These are phyloP conservation scores for Cinara cedri DNA, from an alignment of 2,888 invertebrate genomes.

Conservation along the genomic window DNA sequence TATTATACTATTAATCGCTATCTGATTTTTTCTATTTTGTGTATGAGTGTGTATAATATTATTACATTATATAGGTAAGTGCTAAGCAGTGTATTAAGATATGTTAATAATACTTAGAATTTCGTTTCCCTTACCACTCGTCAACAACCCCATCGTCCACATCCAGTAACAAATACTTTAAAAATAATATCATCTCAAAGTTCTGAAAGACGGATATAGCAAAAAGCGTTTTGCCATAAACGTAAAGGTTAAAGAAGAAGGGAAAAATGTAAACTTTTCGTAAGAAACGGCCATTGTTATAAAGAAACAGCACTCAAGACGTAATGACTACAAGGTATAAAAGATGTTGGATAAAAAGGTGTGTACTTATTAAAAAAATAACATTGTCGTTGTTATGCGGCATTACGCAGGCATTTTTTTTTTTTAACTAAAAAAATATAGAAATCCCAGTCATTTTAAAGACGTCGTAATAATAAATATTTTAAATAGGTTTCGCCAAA, in stretches of 20 bases:
- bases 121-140: not conserved
- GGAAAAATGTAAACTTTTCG: conserved; percentile 36
- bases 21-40: too few species aligned
- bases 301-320: conserved; percentile 39
- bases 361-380: conserved; percentile 53
- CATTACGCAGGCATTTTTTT: conserved; percentile 6
- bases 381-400: conserved; percentile 30
- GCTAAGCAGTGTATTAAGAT: not conserved
- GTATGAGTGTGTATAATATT: too few species aligned
- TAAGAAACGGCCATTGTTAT: conserved; percentile 32
- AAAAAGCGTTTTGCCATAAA: conserved; percentile 45
- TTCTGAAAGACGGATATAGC: not conserved
- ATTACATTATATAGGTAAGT: not conserved
- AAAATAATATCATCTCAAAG: not conserved
- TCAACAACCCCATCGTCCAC: not conserved
- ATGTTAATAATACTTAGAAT: not conserved
- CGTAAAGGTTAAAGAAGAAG: conserved; percentile 30
- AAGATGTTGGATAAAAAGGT: conserved; percentile 39
- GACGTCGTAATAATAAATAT: conserved; percentile 38
- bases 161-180: not conserved
- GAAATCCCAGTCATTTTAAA: conserved; percentile 39
- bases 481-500: conserved; percentile 49
- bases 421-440: conserved; percentile 14
- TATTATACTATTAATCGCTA: too few species aligned
- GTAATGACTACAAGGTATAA: conserved; percentile 50